Percentiles rank a stretch among this genome's conserved stretches.
Conservation (phyloP, 1,140 invertebrate species). For the Popillia japonica region DNA sequence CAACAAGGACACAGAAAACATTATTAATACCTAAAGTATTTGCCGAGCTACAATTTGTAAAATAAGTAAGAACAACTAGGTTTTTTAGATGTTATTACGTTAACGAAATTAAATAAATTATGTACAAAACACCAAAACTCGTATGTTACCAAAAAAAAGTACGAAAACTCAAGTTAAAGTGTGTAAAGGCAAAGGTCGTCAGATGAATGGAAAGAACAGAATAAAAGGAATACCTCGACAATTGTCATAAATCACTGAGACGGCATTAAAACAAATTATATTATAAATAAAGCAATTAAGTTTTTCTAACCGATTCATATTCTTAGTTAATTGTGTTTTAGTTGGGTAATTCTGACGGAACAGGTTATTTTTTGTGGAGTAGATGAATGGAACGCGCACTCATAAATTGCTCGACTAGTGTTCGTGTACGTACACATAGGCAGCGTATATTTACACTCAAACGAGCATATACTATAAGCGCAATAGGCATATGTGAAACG, state of each 20-base stretch:
- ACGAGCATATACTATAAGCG: background rate
- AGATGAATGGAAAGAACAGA: background rate
- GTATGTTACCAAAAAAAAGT: background rate
- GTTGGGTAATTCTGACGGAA: conserved; percentile 39
- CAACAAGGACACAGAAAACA: no score
- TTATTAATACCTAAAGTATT: background rate
- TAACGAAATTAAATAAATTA: background rate
- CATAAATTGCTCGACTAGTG: conserved; percentile 30
- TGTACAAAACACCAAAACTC: background rate
- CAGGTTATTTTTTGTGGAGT: conserved; percentile 39
- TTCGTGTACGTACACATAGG: conserved; percentile 13
- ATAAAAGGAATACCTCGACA: conserved; percentile 12
- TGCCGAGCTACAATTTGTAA: background rate
- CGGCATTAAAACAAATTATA: conserved; percentile 40
- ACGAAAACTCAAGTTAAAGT: background rate
- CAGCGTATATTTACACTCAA: background rate
- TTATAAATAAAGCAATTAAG: conserved; percentile 40
- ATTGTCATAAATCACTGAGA: conserved; percentile 38
- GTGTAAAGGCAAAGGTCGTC: background rate
- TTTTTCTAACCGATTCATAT: conserved; percentile 39
- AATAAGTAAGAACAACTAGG: background rate
- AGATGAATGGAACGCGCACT: conserved; percentile 38
- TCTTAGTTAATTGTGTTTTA: conserved; percentile 40
- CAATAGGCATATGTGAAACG: background rate
- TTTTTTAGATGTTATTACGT: background rate